Evolutionary conservation across 1,140 invertebrate genomes (phyloP), one percentile per base, ranked within the genome.

Genomic region (Macrobrachium nipponense): DNA sequence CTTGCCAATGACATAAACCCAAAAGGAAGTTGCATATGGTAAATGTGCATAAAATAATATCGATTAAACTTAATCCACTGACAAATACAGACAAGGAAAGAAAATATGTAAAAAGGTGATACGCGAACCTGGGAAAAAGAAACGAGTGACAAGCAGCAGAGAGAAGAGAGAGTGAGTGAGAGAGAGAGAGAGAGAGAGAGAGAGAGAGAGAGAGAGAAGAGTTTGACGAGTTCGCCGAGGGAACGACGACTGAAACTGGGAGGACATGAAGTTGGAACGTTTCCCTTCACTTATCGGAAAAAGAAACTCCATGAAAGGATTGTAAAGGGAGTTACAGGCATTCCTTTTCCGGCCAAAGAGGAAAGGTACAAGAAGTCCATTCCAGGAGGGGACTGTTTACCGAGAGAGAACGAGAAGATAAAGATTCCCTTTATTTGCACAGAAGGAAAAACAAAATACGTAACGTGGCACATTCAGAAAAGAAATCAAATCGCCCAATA

Each of bases 391-490:
- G 27, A 36, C 1, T 36, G 27, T 36, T 36, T 36, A 36, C 1
- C 27, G 78, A 80, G 10, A 62, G 78, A 43, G 18, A 64, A 36
- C 3, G 78, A 64, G 27, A 43, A 62, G 20, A 64, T 18, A 60
- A 18, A 62, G 18, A n/a, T 10, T 36, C 27, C 27, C 15, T 15
- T 43, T n/a, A 62, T n/a, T n/a, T 60, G 77, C 44, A 51, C 18
- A 43, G 77, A 79, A 79, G 59, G 44, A 79, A 79, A 17, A 59
- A 62, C 18, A 59, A 18, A 60, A 79, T 10, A 3, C 8, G 27
- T 36, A 2, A 4, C 27, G 27, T 36, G 27, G 27, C 27, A 1
- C 27, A 36, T 36, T 36, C 27, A 1, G 76, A 78, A 51, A 61
- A 59, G 59, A 78, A 27, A 20, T 18, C 15, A 11, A 27, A 8